Conservation (phyloP, 2,113 vertebrate genomes). For the Pangasianodon gigas region DNA sequence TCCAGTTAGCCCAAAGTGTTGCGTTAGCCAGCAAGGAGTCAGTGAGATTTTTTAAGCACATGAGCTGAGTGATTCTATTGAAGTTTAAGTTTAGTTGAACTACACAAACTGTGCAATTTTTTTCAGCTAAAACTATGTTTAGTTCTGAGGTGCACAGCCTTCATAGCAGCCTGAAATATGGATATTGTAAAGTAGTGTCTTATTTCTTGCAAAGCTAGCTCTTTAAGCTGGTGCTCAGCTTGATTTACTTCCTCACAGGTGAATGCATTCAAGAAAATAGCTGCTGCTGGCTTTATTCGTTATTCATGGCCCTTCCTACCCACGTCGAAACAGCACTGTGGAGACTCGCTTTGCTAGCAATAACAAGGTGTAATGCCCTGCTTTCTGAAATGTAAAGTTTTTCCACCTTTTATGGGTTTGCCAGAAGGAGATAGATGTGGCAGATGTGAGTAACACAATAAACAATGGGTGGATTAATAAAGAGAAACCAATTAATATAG, state of each 20-base stretch:
- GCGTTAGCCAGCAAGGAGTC: neutral
- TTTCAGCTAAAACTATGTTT: neutral
- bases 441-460: neutral
- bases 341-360: slow-evolving; percentile 18
- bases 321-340: neutral
- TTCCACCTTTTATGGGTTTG: neutral
- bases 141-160: neutral
- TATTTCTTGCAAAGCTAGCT: slow-evolving; percentile 22
- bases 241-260: slow-evolving; percentile 35
- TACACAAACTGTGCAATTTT: neutral
- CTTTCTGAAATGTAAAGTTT: slow-evolving; percentile 1
- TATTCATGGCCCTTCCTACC: slow-evolving; percentile 14
- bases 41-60: neutral
- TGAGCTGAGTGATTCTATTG: neutral
- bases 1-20: neutral
- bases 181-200: slow-evolving; percentile 15
- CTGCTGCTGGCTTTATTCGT: slow-evolving; percentile 22
- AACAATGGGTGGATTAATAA: neutral
- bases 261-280: slow-evolving; percentile 26
- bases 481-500: neutral
- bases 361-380: slow-evolving; percentile 1
- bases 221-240: slow-evolving; percentile 14
- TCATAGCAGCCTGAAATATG: neutral
- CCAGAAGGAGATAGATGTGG: neutral
- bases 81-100: neutral